Evolutionary conservation across 2,797 vertebrate species (phyloP), one percentile per base, ranked within the genome.

Genomic region (Halcyon chelicuti): DNA sequence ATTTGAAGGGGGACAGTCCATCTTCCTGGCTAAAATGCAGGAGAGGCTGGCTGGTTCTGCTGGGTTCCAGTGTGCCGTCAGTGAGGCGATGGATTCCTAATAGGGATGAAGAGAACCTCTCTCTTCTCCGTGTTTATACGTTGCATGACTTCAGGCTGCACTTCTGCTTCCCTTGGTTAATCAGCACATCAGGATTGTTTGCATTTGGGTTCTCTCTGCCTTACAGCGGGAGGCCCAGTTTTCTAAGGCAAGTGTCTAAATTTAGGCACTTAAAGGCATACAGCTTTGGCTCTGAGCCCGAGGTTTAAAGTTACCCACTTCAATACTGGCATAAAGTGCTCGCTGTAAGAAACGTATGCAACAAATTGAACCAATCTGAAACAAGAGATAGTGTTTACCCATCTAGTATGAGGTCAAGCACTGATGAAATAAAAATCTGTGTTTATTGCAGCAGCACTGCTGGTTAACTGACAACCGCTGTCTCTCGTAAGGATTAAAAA

Each of bases 211-310:
- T 83, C 65, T 82, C 60, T 60, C 47, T 80, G 61, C n/a, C n/a
- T 93, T 89, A 40, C 14, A 11, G n/a, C 19, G 25, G 62, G 49
- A 51, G 66, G 51, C 42, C 71, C 15, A 20, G 14, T 90, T 87
- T 93, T 88, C 79, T 66, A 75, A 83, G 81, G n/a, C 61, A 40
- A 90, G 42, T 49, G 10, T 86, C 85, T 96, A 95, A 88, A 93
- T 94, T 91, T 96, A 94, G 87, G 28, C 70, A 31, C 35, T 80
- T 83, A 19, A 63, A 86, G 78, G 75, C 74, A 25, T 23, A 84
- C 0, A 0, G 31, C 52, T 81, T 81, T 94, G 93, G 91, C 85
- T 76, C 58, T 10, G 46, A 90, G 87, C 85, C 82, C 35, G 51
- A 88, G 79, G 47, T 78, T 94, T 90, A 61, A 90, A 93, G 47